Evolutionary conservation across 2,113 vertebrate species (phyloP).

Genomic region (Gavialis gangeticus): DNA sequence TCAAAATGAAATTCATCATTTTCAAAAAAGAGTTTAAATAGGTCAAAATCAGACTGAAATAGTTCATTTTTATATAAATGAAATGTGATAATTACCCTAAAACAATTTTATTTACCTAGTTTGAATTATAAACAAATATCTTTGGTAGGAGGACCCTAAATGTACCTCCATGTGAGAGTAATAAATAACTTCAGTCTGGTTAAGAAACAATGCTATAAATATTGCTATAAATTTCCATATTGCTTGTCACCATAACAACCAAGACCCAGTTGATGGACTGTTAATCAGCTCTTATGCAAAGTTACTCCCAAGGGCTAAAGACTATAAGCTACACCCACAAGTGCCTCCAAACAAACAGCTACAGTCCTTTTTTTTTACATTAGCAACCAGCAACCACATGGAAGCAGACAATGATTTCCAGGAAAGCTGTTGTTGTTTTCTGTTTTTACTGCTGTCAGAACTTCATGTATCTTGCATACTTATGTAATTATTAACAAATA

Average conservation of each 20-base stretch:
- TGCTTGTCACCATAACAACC: neutral
- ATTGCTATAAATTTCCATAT: neutral
- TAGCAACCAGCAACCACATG: neutral
- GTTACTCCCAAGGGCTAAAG: constrained; percentile 19
- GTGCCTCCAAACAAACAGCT: neutral
- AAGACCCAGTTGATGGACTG: neutral
- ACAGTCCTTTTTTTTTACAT: neutral
- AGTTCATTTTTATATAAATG: neutral
- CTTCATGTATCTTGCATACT: neutral
- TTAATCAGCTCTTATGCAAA: neutral
- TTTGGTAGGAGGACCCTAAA: rapidly evolving
- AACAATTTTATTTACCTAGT: neutral
- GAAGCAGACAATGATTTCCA: neutral
- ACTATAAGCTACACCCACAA: neutral
- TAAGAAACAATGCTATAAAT: neutral
- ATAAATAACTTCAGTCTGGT: neutral
- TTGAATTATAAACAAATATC: neutral
- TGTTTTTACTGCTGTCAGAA: neutral
- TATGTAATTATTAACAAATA: rapidly evolving
- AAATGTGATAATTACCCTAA: neutral
- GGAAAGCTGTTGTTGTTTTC: neutral
- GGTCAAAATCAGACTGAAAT: neutral
- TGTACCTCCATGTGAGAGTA: neutral
- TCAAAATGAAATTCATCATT: neutral
- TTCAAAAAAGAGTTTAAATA: neutral